Evolutionary conservation across 2,888 invertebrate genomes (phyloP), one percentile per base, ranked within the genome.

Genomic region (Nymphalis urticae): DNA sequence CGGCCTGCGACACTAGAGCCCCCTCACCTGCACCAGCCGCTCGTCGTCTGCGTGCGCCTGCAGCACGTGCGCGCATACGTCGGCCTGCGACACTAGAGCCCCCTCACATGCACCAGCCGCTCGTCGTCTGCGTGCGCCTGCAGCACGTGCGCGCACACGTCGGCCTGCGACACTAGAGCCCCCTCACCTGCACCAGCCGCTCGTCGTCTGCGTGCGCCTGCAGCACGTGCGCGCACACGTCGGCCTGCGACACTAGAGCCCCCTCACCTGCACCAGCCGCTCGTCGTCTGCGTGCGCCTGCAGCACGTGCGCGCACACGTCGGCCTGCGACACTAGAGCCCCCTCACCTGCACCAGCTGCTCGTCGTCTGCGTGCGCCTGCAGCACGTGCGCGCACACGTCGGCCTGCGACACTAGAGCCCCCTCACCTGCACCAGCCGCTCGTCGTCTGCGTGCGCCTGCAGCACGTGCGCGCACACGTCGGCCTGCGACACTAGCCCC

Each of bases 391-490:
- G 48, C 48, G 48, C 48, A 48, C 48, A 48, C 48, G 48, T 48
- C 48, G 4, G 48, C 48, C 48, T 48, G 16, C 16, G 48, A 48
- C 16, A 48, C 48, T 16, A 48, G 48, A 16, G 21, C 16, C 48
- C 48, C 16, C 48, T 48, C 16, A 48, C 48, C 48, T 48, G 48
- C 48, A 48, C 48, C 48, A 48, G 48, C 1, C 48, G 13, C 48
- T 48, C 48, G 48, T 48, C 48, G 48, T 48, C 48, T 7, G 48
- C 48, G 48, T 48, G 48, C 48, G 48, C 48, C 48, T 48, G 48
- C n/a, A 48, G 48, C 48, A 48, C 48, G 56, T 56, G 61, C 64
- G 64, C 58, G 65, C 69, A 65, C 64, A 66, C 36, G n/a, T 56
- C 66, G 8, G 61, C 61, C 61, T 59, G 50, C 19, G 50, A 19